Evolutionary conservation across 1,140 invertebrate genomes (phyloP), one percentile per base, ranked within the genome.

Genomic region (Uloborus diversus): DNA sequence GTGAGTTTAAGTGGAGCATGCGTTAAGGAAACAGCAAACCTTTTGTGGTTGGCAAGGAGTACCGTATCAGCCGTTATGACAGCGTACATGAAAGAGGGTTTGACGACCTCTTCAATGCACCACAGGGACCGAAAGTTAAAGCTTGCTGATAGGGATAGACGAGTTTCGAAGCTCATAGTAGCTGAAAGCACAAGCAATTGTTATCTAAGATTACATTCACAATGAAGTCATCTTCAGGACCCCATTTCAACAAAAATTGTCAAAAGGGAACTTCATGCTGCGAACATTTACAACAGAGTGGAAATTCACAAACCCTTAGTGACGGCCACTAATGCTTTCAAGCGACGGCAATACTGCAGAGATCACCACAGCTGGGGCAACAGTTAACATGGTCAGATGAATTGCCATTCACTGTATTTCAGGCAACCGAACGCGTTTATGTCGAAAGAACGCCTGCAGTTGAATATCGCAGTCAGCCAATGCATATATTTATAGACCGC

Each of bases 1-100:
- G 5, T n/a, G n/a, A n/a, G n/a, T n/a, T n/a, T n/a, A n/a, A n/a
- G n/a, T n/a, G n/a, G n/a, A n/a, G n/a, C n/a, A n/a, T 20, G 28
- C 1, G 65, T 69, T 33, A 69, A 42, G 27, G 30, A 69, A 69
- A 53, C 65, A 33, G 13, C 65, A 69, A 69, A 30, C 65, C 65
- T 69, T 69, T 28, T 69, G 27, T 42, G 49, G 42, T 51, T 51
- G 33, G 42, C 42, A 56, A 69, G 49, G 49, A 69, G 65, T 69
- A 69, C 47, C 27, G 65, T 53, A 56, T 69, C 49, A 56, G 49
- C 49, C 27, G 65, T 53, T 53, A 69, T 47, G 42, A 68, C 57
- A 61, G 14, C 57, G 4, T 61, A 61, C 30, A 61, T 11, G 25
- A 61, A 61, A 53, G 47, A 51, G 4, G 37, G 64, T 47, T 47